A percentile compares a stretch with the other conserved stretches of the same genome.
Evolutionary conservation across 2,797 vertebrate genomes (phyloP).

Genomic region (Danio kyathit): DNA sequence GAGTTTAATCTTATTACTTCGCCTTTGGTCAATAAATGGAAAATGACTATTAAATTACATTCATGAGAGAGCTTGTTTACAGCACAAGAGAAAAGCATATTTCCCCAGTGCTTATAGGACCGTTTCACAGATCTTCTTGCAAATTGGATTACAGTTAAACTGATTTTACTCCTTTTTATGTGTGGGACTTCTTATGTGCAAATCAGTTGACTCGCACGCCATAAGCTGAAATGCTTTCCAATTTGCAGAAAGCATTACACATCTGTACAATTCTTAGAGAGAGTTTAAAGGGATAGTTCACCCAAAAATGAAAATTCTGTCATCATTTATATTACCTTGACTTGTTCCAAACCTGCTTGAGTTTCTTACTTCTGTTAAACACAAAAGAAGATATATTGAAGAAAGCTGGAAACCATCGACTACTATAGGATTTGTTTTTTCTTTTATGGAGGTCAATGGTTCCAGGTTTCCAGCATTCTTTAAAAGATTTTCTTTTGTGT

Average conservation of each 20-base stretch:
- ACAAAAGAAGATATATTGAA: too few species aligned
- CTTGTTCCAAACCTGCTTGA: too few species aligned
- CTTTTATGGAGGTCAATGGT: too few species aligned
- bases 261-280: neutral
- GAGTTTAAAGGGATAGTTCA: too few species aligned
- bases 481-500: too few species aligned
- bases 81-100: neutral
- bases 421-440: too few species aligned
- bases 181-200: neutral
- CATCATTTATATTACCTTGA: too few species aligned
- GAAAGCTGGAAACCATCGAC: too few species aligned
- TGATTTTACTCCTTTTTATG: neutral
- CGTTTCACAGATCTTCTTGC: neutral
- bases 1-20: slow-evolving; percentile 22
- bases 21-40: neutral
- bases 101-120: neutral
- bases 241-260: neutral
- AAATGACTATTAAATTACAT: neutral
- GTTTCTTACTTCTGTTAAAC: too few species aligned
- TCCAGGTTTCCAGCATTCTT: neutral
- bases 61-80: slow-evolving; percentile 16
- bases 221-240: neutral
- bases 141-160: slow-evolving; percentile 31
- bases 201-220: neutral
- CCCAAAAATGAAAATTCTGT: too few species aligned